A percentile compares a stretch with the other conserved stretches of the same genome.
These are phyloP conservation scores for Adelphocoris suturalis DNA, from an alignment of 2,888 invertebrate species.

Conservation along the genomic window DNA sequence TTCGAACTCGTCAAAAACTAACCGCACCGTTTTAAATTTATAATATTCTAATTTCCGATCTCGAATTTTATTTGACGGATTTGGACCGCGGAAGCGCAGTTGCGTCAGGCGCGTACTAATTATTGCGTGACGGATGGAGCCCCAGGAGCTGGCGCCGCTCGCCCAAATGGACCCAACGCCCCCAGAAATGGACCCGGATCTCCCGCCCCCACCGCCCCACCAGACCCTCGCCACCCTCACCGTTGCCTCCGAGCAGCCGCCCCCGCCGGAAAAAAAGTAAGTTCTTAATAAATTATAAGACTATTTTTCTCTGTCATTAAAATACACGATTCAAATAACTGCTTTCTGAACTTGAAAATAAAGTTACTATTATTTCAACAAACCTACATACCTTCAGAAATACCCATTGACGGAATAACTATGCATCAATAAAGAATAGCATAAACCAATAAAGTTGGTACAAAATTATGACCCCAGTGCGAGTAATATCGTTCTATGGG, in stretches of 20 bases:
- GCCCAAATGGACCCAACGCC: slow-evolving; percentile 72
- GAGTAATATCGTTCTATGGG: too few species aligned
- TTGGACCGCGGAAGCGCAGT: neutral
- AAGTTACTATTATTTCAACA: too few species aligned
- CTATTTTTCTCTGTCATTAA: neutral
- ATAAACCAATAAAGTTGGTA: neutral
- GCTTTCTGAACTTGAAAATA: too few species aligned
- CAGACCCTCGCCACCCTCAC: slow-evolving; percentile 70
- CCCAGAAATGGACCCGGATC: slow-evolving; percentile 72
- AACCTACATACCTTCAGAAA: too few species aligned
- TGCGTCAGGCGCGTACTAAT: slow-evolving; percentile 14
- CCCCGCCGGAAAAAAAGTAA: slow-evolving; percentile 70
- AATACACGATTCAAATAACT: neutral
- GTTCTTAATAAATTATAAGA: neutral
- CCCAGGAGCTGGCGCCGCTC: slow-evolving; percentile 70
- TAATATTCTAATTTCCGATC: neutral
- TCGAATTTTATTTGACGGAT: neutral
- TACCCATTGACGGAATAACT: too few species aligned
- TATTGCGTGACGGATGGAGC: slow-evolving; percentile 64
- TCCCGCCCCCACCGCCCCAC: slow-evolving; percentile 70
- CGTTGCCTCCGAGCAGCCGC: slow-evolving; percentile 70
- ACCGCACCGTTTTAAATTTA: neutral
- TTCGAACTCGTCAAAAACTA: neutral
- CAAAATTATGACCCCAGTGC: too few species aligned
- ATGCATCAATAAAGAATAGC: too few species aligned